Conservation (phyloP, 1,140 invertebrate genomes). For the Caenorhabditis elegans region WBcel235 BX284603.4:3598001-3598500, state of each 20-base stretch:
- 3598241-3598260: not conserved
- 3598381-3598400: too few relatives aligned
- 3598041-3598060: not conserved
- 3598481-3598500: too few relatives aligned
- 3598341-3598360: not conserved
- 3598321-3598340: too few relatives aligned
- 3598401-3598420: too few relatives aligned
- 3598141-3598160: constrained; percentile 26
- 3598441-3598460: too few relatives aligned
- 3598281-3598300: constrained; percentile 21
- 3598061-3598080: not conserved
- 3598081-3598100: constrained; percentile 8
- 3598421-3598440: too few relatives aligned
- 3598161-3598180: constrained; percentile 26
- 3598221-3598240: not conserved
- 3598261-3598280: constrained; percentile 5
- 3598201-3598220: constrained; percentile 30
- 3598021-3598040: not conserved
- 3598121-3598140: not conserved
- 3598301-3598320: constrained; percentile 12
- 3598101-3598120: not conserved
- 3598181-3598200: not conserved
- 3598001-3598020: not conserved
- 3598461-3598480: too few relatives aligned
- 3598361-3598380: not conserved